Evolutionary conservation across 2,113 vertebrate species (phyloP), one percentile per base, ranked within the genome.

Genomic region (Hippocampus barbouri): DNA sequence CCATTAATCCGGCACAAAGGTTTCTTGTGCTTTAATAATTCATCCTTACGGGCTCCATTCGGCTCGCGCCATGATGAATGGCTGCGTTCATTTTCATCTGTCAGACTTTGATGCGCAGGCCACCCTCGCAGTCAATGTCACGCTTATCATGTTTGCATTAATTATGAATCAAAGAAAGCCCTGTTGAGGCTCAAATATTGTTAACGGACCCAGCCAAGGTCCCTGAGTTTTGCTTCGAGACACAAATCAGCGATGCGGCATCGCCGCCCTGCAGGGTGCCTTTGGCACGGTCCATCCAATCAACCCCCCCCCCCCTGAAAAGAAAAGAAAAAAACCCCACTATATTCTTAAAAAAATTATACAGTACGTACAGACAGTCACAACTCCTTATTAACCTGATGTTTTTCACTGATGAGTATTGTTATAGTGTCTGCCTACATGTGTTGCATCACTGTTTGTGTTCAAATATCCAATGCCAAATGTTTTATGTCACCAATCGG

Each of bases 61-160:
- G 80, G 45, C n/a, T 45, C n/a, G 69, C 23, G 56, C 62, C 11
- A 68, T 84, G 80, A 89, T 89, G 87, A 86, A 86, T 88, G 86
- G 79, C 82, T 68, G 75, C 60, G 72, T 89, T 88, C 86, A 88
- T 86, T 79, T 88, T 86, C 73, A 83, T 75, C 71, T 83, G 79
- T 83, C 76, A 65, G 76, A 76, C 8, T 59, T 72, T 88, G 83
- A 87, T 86, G 79, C 79, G 81, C 49, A 8, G 79, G 76, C 83
- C 56, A 63, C 79, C 83, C 80, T 61, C 34, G 71, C 74, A 72
- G 70, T 86, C 85, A 79, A 70, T 83, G 84, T 86, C 90, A 87
- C 27, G 77, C 79, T 89, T 87, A 85, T 89, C 83, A 78, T 61
- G 53, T 85, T 85, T 88, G 81, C 88, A 90, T 91, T 87, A 86